A percentile compares a stretch with the other conserved stretches of the same genome.
Evolutionary conservation across 2,888 invertebrate genomes (phyloP).

Genomic region (Suillia variegata): DNA sequence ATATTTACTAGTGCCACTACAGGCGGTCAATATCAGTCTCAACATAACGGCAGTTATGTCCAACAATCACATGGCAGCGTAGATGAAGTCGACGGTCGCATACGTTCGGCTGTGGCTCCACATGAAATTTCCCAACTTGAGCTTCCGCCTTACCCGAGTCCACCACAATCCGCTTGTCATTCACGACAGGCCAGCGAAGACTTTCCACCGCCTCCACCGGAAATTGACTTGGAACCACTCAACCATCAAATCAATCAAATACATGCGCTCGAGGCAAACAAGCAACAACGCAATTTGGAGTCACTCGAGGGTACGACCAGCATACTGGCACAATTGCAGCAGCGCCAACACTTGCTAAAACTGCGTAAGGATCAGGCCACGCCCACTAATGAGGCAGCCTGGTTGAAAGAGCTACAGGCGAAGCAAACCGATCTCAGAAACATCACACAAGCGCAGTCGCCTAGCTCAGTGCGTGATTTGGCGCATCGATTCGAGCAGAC

Average conservation of each 20-base stretch:
- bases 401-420: conserved; percentile 80
- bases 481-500: conserved; percentile 79
- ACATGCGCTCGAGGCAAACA: conserved; percentile 54
- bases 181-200: conserved; percentile 88
- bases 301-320: conserved; percentile 61
- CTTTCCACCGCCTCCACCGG: conserved; percentile 82
- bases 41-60: background rate
- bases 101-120: conserved; percentile 35
- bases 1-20: conserved; percentile 12
- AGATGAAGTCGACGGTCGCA: conserved; percentile 69
- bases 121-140: no score
- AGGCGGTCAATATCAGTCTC: conserved; percentile 22
- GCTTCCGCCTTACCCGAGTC: conserved; percentile 81
- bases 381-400: conserved; percentile 60
- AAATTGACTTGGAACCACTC: conserved; percentile 70
- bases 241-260: conserved; percentile 68
- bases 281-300: conserved; percentile 58
- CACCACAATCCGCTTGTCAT: conserved; percentile 76
- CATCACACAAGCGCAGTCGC: conserved; percentile 37
- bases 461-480: conserved; percentile 71
- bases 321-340: conserved; percentile 69
- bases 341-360: conserved; percentile 67
- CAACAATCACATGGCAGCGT: conserved; percentile 52
- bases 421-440: conserved; percentile 72
- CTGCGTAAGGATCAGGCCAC: conserved; percentile 61